phyloP scores from a whole-genome alignment of 2,797 vertebrate genomes.

The Sebastiscus tertius region DNA sequence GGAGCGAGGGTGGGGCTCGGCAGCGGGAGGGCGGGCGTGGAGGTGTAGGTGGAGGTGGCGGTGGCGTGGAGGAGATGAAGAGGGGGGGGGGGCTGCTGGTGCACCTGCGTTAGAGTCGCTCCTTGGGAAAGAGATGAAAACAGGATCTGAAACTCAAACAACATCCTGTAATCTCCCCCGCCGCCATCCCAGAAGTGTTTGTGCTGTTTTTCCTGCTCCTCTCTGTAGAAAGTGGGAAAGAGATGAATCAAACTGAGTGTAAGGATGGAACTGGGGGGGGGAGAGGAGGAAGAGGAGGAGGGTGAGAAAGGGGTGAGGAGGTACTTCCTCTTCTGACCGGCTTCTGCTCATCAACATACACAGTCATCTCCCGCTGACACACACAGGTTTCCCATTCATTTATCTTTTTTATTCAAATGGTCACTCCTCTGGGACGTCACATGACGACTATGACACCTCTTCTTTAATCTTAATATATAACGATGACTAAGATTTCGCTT shows the following conservation, averaged over 20 bases:
- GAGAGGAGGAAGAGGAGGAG: not conserved
- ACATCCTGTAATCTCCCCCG: constrained; percentile 73
- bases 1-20: constrained; percentile 7
- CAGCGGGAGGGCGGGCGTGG: not conserved
- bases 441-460: not conserved
- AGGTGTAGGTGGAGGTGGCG: not conserved
- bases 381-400: constrained; percentile 19
- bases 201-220: constrained; percentile 55
- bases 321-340: constrained; percentile 35
- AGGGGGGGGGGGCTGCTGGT: constrained; percentile 8
- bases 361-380: not conserved
- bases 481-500: constrained; percentile 18
- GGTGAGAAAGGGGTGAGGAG: too few species aligned
- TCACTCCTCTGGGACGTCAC: too few species aligned
- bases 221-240: constrained; percentile 46
- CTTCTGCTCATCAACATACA: constrained; percentile 38
- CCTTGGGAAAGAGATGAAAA: constrained; percentile 77
- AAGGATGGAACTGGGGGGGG: not conserved
- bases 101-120: constrained; percentile 74
- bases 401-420: constrained; percentile 35
- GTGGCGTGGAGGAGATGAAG: not conserved
- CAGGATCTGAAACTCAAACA: constrained; percentile 80
- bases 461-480: constrained; percentile 2
- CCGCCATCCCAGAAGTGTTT: constrained; percentile 56
- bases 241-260: constrained; percentile 62